Percentiles rank a stretch among this genome's conserved stretches.
Evolutionary conservation across 1,140 invertebrate genomes (phyloP).

Genomic region (Tetramorium simillimum): DNA sequence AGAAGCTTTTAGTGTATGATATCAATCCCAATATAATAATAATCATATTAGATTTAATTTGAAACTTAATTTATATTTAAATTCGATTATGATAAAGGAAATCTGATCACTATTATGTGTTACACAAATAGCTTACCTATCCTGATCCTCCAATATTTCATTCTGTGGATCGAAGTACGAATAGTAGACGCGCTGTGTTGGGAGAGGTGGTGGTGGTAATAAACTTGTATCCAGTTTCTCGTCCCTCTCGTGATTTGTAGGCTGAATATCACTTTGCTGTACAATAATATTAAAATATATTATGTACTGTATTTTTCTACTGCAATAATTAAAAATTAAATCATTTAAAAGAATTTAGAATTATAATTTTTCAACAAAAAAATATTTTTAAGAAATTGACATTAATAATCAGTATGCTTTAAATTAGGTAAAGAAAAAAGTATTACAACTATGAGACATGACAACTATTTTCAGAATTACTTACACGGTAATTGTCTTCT

Average conservation of each 20-base stretch:
- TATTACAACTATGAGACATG: not conserved
- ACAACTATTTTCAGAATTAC: not conserved
- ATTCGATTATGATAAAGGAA: not conserved
- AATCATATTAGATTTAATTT: not conserved
- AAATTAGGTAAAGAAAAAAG: not conserved
- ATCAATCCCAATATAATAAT: no score
- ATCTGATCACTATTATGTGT: not conserved
- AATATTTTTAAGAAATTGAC: not conserved
- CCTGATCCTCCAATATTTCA: constrained; percentile 84
- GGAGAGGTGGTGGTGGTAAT: constrained; percentile 78
- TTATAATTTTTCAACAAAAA: no score
- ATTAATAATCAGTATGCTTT: not conserved
- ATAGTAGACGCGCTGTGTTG: constrained; percentile 82
- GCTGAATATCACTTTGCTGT: constrained; percentile 85
- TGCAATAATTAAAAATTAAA: not conserved
- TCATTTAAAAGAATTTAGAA: not conserved
- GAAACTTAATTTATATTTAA: not conserved
- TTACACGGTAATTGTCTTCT: not conserved
- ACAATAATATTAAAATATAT: constrained; percentile 13
- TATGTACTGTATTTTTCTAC: not conserved
- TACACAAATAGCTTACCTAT: constrained; percentile 79
- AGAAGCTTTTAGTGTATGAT: no score
- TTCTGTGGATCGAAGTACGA: constrained; percentile 82
- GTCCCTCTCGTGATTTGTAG: constrained; percentile 88
- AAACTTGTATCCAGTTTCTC: constrained; percentile 79